Percentiles rank a stretch among this genome's conserved stretches.
These are phyloP conservation scores for Furcula furcula DNA, from an alignment of 2,888 invertebrate genomes.

Conservation along the genomic window DNA sequence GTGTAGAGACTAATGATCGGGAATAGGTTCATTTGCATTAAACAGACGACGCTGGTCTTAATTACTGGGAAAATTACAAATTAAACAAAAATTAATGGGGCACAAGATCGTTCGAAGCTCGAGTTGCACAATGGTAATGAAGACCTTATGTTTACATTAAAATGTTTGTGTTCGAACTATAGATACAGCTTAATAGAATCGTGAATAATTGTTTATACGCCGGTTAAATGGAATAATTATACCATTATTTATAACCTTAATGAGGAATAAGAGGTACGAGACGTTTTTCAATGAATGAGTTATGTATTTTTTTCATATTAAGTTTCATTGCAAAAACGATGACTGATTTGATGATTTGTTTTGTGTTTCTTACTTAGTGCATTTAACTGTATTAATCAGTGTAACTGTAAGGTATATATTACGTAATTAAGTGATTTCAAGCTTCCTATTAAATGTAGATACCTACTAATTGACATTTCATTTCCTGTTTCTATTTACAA, in stretches of 20 bases:
- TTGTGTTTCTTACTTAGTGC: too few species aligned
- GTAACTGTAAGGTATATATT: too few species aligned
- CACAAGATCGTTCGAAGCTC: conserved; percentile 29
- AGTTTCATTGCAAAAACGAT: conserved; percentile 4
- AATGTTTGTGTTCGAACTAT: conserved; percentile 33
- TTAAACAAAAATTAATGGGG: conserved; percentile 68
- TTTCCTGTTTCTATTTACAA: too few species aligned
- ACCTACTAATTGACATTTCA: too few species aligned
- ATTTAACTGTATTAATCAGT: too few species aligned
- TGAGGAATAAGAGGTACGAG: neutral
- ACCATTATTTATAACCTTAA: neutral
- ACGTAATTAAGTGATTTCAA: too few species aligned
- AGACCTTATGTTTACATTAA: conserved; percentile 24
- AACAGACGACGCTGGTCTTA: conserved; percentile 72
- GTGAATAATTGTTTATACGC: conserved; percentile 31
- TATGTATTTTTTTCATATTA: neutral
- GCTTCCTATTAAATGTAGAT: too few species aligned
- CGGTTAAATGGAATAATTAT: conserved; percentile 17
- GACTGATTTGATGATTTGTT: too few species aligned
- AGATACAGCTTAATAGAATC: conserved; percentile 33
- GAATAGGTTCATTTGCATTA: conserved; percentile 78
- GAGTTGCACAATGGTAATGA: conserved; percentile 40
- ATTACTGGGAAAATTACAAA: conserved; percentile 79
- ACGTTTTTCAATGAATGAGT: neutral
- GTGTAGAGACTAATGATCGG: conserved; percentile 76